Conservation (phyloP, 2,888 invertebrate genomes). For the Cephus rjabovi region DNA sequence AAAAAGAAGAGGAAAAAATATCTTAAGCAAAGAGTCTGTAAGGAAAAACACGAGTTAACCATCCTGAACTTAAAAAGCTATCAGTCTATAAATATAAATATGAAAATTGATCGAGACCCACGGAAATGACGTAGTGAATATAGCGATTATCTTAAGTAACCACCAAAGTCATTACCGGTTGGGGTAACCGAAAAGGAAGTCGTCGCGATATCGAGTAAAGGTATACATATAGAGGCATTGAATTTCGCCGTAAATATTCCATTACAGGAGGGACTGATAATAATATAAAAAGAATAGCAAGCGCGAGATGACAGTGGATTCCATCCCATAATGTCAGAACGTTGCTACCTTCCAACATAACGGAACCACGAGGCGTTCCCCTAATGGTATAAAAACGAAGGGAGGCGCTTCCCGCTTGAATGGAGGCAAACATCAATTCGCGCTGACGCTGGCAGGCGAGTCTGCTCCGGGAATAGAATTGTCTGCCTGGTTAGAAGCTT, state of each 20-base stretch:
- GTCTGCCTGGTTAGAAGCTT: conserved; percentile 36
- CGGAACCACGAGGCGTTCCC: conserved; percentile 38
- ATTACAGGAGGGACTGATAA: neutral
- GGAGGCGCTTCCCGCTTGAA: conserved; percentile 37
- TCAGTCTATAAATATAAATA: neutral
- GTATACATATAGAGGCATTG: conserved; percentile 1
- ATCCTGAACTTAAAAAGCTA: neutral
- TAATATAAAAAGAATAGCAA: conserved; percentile 8
- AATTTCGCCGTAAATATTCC: conserved; percentile 1
- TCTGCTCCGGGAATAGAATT: conserved; percentile 36
- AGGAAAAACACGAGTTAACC: neutral
- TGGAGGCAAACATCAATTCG: conserved; percentile 49
- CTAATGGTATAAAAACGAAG: conserved; percentile 45
- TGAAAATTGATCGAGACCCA: neutral
- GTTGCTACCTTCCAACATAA: conserved; percentile 27
- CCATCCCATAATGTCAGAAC: conserved; percentile 13
- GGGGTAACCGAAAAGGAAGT: neutral
- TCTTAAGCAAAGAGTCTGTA: neutral
- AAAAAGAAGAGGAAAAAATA: neutral
- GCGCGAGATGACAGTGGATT: conserved; percentile 3
- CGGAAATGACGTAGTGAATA: neutral
- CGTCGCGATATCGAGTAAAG: neutral
- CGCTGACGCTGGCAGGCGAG: conserved; percentile 37
- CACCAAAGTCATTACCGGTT: neutral
- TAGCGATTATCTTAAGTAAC: neutral